Percentiles rank a stretch among this genome's conserved stretches.
phyloP scores from a whole-genome alignment of 2,888 invertebrate species.

The Scaptomyza polygonia region DNA sequence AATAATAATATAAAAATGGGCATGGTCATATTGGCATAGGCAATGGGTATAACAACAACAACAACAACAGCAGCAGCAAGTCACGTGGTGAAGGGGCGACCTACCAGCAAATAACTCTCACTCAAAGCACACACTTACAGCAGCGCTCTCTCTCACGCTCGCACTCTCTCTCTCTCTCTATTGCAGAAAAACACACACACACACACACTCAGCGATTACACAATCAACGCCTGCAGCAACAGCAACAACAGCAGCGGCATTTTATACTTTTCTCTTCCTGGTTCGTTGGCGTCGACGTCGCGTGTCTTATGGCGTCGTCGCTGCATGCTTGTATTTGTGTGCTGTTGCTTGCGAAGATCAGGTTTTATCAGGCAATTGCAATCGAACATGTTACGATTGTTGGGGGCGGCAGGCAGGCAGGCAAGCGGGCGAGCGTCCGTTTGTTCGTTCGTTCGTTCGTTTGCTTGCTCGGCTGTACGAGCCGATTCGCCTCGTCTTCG shows the following conservation, averaged over 20 bases:
- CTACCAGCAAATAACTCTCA: slow-evolving; percentile 63
- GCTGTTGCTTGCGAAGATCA: slow-evolving; percentile 63
- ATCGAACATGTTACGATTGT: slow-evolving; percentile 65
- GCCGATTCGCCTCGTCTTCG: slow-evolving; percentile 23
- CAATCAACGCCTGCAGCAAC: slow-evolving; percentile 68
- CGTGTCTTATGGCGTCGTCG: slow-evolving; percentile 54
- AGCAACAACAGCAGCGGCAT: slow-evolving; percentile 65
- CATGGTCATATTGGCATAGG: slow-evolving; percentile 60
- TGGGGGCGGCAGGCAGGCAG: slow-evolving; percentile 51
- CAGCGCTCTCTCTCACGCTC: slow-evolving; percentile 4
- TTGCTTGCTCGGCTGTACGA: slow-evolving; percentile 34
- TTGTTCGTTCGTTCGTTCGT: slow-evolving; percentile 18
- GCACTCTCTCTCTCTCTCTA: slow-evolving; percentile 14
- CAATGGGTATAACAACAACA: slow-evolving; percentile 47
- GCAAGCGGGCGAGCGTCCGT: background rate
- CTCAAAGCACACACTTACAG: slow-evolving; percentile 45
- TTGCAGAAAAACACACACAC: slow-evolving; percentile 26
- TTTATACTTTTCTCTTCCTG: slow-evolving; percentile 83
- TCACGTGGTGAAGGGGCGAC: slow-evolving; percentile 54
- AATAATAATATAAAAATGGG: slow-evolving; percentile 16
- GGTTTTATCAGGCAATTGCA: slow-evolving; percentile 75
- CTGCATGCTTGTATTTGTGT: slow-evolving; percentile 19
- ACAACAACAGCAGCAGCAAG: slow-evolving; percentile 10
- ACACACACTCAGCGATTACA: slow-evolving; percentile 69
- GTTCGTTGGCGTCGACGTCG: slow-evolving; percentile 71